phyloP scores from a whole-genome alignment of 2,797 vertebrate genomes.

The Stomatorhinus walkeri region DNA sequence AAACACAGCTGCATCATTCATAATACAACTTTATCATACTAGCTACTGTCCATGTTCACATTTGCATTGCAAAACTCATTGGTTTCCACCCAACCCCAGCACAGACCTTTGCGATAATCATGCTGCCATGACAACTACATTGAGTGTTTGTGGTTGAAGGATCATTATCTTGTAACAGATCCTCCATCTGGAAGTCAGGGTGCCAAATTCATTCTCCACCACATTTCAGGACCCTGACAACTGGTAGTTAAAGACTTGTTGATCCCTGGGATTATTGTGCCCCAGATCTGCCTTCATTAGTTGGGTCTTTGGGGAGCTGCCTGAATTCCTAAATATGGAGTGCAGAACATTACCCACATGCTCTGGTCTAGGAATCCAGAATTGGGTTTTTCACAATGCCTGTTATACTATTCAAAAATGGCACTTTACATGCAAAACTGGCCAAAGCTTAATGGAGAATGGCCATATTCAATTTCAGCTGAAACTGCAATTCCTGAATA shows the following conservation, averaged over 20 bases:
- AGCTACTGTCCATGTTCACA: neutral
- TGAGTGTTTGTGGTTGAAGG: constrained; percentile 9
- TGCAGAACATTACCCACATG: neutral
- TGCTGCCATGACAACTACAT: constrained; percentile 11
- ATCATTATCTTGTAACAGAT: constrained; percentile 15
- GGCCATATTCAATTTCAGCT: neutral
- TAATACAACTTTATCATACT: neutral
- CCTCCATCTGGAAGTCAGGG: constrained; percentile 9
- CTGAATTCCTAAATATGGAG: neutral
- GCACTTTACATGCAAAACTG: neutral
- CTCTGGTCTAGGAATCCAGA: neutral
- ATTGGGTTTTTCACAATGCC: neutral
- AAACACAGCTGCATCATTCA: neutral
- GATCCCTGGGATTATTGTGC: constrained; percentile 2
- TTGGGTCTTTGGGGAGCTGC: neutral
- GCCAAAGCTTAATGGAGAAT: neutral
- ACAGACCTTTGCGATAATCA: neutral
- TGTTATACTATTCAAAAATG: neutral
- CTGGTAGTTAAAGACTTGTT: constrained; percentile 11
- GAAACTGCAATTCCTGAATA: neutral
- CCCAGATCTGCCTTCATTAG: neutral
- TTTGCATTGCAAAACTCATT: neutral
- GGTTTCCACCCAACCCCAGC: neutral
- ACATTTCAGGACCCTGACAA: constrained; percentile 9
- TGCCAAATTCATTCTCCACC: constrained; percentile 7